These are phyloP conservation scores for Asarcornis scutulata DNA, from an alignment of 2,113 vertebrate genomes.

Conservation along the genomic window DNA sequence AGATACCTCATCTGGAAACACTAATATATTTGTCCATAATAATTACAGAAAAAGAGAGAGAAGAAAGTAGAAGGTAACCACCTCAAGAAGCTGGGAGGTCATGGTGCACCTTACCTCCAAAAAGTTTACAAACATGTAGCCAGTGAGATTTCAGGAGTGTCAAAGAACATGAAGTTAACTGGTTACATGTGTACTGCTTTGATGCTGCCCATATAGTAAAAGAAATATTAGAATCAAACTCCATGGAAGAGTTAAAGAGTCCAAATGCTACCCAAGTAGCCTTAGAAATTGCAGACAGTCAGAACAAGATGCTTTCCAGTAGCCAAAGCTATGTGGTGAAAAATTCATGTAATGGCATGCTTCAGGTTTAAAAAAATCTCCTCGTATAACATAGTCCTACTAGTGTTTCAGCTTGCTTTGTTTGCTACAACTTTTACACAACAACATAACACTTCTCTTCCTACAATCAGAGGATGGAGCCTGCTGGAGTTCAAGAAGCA, in stretches of 20 bases:
- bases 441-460: neutral
- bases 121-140: neutral
- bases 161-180: neutral
- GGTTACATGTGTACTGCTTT: neutral
- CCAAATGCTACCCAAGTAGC: neutral
- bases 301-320: neutral
- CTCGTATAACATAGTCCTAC: neutral
- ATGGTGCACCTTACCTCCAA: neutral
- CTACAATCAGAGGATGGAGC: neutral
- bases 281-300: neutral
- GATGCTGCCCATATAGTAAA: neutral
- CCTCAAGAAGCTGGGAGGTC: neutral
- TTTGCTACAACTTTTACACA: neutral
- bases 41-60: neutral
- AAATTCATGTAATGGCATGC: neutral
- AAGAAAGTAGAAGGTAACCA: neutral
- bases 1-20: neutral
- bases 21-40: neutral
- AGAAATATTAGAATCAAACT: neutral
- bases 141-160: neutral
- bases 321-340: neutral
- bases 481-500: too few species aligned
- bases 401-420: neutral
- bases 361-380: neutral
- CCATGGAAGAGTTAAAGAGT: neutral